These are phyloP conservation scores for Oenanthe melanoleuca DNA, from an alignment of 2,113 vertebrate genomes.

Conservation along the genomic window DNA sequence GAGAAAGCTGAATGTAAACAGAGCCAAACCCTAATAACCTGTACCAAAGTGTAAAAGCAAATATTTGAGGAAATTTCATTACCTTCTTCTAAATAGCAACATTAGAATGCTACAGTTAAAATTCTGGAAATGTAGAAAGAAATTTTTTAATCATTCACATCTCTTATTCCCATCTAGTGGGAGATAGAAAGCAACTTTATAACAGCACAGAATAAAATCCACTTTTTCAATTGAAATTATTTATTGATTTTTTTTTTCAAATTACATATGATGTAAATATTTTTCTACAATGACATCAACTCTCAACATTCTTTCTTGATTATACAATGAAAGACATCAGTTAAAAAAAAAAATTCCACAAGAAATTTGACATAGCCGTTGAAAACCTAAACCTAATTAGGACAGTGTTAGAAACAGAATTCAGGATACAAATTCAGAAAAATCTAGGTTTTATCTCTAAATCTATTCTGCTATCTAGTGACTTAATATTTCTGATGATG, in stretches of 20 bases:
- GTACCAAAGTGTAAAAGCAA: not conserved
- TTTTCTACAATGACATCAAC: not conserved
- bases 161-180: not conserved
- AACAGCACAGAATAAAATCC: not conserved
- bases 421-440: not conserved
- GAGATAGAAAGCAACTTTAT: not conserved
- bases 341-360: not conserved
- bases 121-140: not conserved
- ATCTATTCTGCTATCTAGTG: not conserved
- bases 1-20: not conserved
- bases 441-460: not conserved
- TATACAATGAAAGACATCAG: not conserved
- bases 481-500: not conserved
- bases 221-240: not conserved
- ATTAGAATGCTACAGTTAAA: not conserved
- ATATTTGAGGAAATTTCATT: not conserved
- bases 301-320: constrained; percentile 6
- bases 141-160: not conserved
- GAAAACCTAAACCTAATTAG: not conserved
- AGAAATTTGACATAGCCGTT: not conserved
- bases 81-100: not conserved
- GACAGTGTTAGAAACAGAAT: not conserved
- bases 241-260: not conserved
- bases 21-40: not conserved
- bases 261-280: not conserved